Conservation (phyloP, 1,140 invertebrate species). For the Trichomalopsis sarcophagae region DNA sequence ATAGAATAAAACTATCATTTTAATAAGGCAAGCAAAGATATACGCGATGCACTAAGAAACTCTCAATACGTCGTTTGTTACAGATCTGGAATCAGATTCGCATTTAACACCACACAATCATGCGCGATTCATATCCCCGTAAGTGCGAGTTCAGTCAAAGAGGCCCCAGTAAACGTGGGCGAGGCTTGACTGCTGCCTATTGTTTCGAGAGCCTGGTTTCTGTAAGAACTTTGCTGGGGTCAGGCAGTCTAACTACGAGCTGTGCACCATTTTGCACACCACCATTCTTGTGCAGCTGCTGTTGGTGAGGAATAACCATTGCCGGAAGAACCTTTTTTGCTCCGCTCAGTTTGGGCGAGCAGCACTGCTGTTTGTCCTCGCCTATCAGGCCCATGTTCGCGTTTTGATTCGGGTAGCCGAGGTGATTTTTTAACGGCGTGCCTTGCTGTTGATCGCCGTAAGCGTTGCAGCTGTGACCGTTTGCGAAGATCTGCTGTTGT, state of each 20-base stretch:
- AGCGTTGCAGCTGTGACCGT: slow-evolving; percentile 1
- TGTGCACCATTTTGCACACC: slow-evolving; percentile 66
- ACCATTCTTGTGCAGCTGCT: slow-evolving; percentile 33
- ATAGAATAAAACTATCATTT: neutral
- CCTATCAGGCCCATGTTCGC: neutral
- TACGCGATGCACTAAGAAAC: neutral
- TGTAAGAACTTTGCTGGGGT: slow-evolving; percentile 66
- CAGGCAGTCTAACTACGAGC: slow-evolving; percentile 68
- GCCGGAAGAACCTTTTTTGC: slow-evolving; percentile 67
- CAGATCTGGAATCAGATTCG: neutral
- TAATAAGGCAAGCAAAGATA: neutral
- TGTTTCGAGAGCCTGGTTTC: slow-evolving; percentile 68
- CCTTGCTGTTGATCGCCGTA: slow-evolving; percentile 50
- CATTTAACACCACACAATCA: neutral
- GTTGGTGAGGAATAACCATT: slow-evolving; percentile 50
- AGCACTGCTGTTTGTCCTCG: slow-evolving; percentile 65
- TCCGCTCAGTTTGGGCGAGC: slow-evolving; percentile 67
- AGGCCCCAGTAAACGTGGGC: neutral
- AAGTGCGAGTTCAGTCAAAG: neutral
- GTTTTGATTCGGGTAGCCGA: slow-evolving; percentile 2
- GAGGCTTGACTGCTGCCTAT: slow-evolving; percentile 32
- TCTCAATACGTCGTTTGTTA: neutral
- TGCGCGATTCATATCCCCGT: neutral
- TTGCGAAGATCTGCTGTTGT: slow-evolving; percentile 31
- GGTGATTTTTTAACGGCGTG: slow-evolving; percentile 52